Evolutionary conservation across 2,797 vertebrate species (phyloP).

Genomic region (Morelia viridis): DNA sequence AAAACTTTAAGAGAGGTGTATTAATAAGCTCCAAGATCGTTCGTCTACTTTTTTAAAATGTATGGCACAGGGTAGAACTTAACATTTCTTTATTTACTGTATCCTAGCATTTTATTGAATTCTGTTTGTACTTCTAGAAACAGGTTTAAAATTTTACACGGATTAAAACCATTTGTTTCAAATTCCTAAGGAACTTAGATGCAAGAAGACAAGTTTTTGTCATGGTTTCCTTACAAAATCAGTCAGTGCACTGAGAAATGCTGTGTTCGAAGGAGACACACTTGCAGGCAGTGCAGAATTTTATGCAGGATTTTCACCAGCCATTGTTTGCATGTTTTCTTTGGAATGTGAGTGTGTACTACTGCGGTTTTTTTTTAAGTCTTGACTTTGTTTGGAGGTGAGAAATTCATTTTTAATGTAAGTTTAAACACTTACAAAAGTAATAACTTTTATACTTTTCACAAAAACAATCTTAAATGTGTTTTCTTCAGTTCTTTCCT

Average conservation of each 20-base stretch:
- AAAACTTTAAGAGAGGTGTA: conserved; percentile 72
- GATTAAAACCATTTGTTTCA: conserved; percentile 61
- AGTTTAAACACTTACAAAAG: conserved; percentile 72
- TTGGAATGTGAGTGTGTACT: conserved; percentile 76
- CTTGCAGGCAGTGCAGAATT: conserved; percentile 61
- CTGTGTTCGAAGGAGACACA: conserved; percentile 59
- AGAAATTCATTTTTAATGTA: conserved; percentile 74
- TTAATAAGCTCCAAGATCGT: conserved; percentile 70
- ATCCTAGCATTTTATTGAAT: conserved; percentile 67
- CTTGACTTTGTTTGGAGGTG: conserved; percentile 70
- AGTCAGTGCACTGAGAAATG: conserved; percentile 72
- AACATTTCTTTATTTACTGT: conserved; percentile 67
- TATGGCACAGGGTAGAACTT: conserved; percentile 79
- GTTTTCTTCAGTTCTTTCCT: conserved; percentile 66
- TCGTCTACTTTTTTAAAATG: conserved; percentile 69
- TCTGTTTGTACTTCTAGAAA: conserved; percentile 68
- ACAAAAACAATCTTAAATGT: conserved; percentile 66
- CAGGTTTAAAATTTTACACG: conserved; percentile 64
- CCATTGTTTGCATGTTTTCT: conserved; percentile 75
- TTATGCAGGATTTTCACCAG: conserved; percentile 74
- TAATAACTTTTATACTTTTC: conserved; percentile 73
- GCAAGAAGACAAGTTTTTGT: conserved; percentile 62
- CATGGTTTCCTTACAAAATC: conserved; percentile 66
- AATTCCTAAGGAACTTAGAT: conserved; percentile 58
- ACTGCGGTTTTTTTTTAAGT: conserved; percentile 68